A percentile compares a stretch with the other conserved stretches of the same genome.
These are phyloP conservation scores for Nasonia oneida DNA, from an alignment of 2,888 invertebrate species.

Conservation along the genomic window DNA sequence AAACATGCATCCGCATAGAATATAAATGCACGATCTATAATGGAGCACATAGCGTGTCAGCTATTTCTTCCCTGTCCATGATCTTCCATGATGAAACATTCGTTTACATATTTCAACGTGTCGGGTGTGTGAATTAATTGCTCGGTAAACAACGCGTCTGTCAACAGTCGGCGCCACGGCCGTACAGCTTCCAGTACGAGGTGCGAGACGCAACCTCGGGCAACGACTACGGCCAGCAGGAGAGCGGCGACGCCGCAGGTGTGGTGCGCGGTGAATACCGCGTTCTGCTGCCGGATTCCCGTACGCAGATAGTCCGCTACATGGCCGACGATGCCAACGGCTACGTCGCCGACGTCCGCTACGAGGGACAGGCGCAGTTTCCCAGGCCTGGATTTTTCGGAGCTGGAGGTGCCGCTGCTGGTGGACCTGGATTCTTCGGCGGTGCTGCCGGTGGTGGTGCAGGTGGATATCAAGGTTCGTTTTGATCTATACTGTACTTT, in stretches of 20 bases:
- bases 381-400: slow-evolving; percentile 67
- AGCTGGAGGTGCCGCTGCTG: slow-evolving; percentile 54
- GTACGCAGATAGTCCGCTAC: slow-evolving; percentile 92
- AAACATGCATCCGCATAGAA: too few relatives aligned
- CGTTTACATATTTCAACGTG: too few relatives aligned
- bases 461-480: slow-evolving; percentile 65
- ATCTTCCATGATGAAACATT: too few relatives aligned
- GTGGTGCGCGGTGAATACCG: slow-evolving; percentile 91
- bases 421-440: slow-evolving; percentile 54
- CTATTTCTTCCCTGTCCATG: too few relatives aligned
- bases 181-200: slow-evolving; percentile 92
- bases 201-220: slow-evolving; percentile 89
- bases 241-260: slow-evolving; percentile 90
- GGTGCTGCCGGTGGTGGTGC: slow-evolving; percentile 6
- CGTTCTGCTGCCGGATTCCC: slow-evolving; percentile 90
- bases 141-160: not conserved
- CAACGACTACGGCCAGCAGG: slow-evolving; percentile 92
- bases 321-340: slow-evolving; percentile 92
- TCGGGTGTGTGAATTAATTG: not conserved
- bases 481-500: too few relatives aligned
- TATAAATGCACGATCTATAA: too few relatives aligned
- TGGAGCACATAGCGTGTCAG: too few relatives aligned
- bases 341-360: slow-evolving; percentile 90
- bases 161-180: slow-evolving; percentile 77
- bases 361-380: slow-evolving; percentile 80